Conservation (phyloP, 1,140 invertebrate species). For the Drosophila sp. region DNA sequence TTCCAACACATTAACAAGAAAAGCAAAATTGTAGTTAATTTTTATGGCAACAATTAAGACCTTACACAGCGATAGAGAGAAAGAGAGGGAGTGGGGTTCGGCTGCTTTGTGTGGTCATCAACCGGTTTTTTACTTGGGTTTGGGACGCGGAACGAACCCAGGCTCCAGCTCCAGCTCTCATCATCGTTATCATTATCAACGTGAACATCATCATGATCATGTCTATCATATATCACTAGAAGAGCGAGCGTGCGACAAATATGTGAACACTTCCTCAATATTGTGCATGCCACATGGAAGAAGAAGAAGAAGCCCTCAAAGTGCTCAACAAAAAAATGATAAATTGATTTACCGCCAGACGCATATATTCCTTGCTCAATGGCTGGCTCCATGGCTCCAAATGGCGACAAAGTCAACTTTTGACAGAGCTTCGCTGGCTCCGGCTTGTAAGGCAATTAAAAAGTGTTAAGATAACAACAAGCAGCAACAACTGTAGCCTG, state of each 20-base stretch:
- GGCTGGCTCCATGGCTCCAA: neutral
- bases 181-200: neutral
- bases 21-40: constrained; percentile 35
- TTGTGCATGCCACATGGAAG: constrained; percentile 35
- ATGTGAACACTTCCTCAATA: constrained; percentile 25
- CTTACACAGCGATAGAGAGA: neutral
- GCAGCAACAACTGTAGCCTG: constrained; percentile 30
- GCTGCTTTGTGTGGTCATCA: neutral
- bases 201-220: constrained; percentile 31
- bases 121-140: constrained; percentile 10
- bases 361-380: neutral
- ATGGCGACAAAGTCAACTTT: constrained; percentile 24
- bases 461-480: constrained; percentile 63
- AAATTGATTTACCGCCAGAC: constrained; percentile 45
- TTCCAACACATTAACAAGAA: constrained; percentile 16
- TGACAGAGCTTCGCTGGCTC: constrained; percentile 12
- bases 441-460: constrained; percentile 60
- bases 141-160: too few species aligned
- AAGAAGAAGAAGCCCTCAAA: neutral
- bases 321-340: constrained; percentile 25
- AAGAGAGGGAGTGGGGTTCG: neutral
- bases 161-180: constrained; percentile 17
- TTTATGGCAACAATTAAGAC: constrained; percentile 44
- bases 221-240: constrained; percentile 47
- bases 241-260: constrained; percentile 7